These are phyloP conservation scores for Epicampocera succincta DNA, from an alignment of 2,888 invertebrate species.

Conservation along the genomic window DNA sequence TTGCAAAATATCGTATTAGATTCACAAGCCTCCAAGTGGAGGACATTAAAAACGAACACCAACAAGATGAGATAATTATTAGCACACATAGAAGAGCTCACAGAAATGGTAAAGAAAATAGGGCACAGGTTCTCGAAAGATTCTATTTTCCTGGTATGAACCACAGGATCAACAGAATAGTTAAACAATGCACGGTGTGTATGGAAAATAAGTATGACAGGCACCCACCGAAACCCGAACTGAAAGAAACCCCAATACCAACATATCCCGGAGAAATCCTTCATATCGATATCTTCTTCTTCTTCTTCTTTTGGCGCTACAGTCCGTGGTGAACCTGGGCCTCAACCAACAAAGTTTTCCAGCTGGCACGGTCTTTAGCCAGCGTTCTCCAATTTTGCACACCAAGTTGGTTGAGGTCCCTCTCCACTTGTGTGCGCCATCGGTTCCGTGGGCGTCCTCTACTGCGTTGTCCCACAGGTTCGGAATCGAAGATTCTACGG, in stretches of 20 bases:
- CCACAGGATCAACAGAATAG: conserved; percentile 39
- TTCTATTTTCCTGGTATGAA: conserved; percentile 50
- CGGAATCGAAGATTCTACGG: too few relatives aligned
- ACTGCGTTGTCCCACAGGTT: too few relatives aligned
- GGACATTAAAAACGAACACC: conserved; percentile 29
- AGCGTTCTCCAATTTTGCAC: too few relatives aligned
- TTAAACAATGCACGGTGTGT: conserved; percentile 52
- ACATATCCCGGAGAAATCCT: conserved; percentile 57
- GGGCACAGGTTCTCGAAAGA: conserved; percentile 35
- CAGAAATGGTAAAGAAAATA: conserved; percentile 61
- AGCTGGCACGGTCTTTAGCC: too few relatives aligned
- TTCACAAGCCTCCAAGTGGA: conserved; percentile 37
- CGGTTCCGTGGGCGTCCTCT: too few relatives aligned
- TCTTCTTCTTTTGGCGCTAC: too few relatives aligned
- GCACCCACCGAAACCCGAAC: conserved; percentile 46
- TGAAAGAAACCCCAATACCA: conserved; percentile 63
- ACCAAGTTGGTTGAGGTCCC: too few relatives aligned
- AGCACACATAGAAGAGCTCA: conserved; percentile 26
- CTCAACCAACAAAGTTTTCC: too few relatives aligned
- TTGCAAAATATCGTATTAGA: conserved; percentile 38
- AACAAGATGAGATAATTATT: conserved; percentile 44
- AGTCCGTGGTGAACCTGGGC: too few relatives aligned
- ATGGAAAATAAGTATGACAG: conserved; percentile 56
- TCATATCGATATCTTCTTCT: too few relatives aligned
- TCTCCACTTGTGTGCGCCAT: too few relatives aligned